Conservation (phyloP, 1,140 invertebrate species). For the Anastatus disparis region DNA sequence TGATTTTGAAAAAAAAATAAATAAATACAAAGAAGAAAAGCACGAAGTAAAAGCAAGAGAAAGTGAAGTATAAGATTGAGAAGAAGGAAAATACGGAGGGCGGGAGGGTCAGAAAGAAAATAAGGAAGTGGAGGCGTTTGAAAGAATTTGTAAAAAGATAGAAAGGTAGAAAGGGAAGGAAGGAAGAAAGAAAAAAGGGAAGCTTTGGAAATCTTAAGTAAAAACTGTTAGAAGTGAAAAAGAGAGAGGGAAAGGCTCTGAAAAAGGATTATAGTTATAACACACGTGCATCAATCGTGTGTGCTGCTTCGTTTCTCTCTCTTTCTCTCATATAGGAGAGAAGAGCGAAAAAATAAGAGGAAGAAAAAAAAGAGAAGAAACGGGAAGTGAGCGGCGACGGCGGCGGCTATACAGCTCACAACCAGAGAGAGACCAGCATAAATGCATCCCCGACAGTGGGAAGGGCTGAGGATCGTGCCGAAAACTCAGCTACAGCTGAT, state of each 20-base stretch:
- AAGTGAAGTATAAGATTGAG: neutral
- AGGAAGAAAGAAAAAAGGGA: slow-evolving; percentile 13
- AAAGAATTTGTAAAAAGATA: too few relatives aligned
- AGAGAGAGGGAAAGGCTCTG: slow-evolving; percentile 10
- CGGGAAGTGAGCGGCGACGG: neutral
- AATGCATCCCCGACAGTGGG: slow-evolving; percentile 41
- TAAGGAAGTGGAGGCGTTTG: neutral
- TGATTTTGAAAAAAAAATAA: too few relatives aligned
- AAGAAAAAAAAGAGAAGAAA: neutral
- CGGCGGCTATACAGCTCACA: neutral
- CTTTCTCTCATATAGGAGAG: too few relatives aligned
- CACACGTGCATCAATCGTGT: neutral
- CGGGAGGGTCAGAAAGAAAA: neutral
- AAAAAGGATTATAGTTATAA: neutral
- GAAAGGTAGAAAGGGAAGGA: neutral
- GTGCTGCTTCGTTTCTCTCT: too few relatives aligned
- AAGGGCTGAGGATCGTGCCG: slow-evolving; percentile 43
- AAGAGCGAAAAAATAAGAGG: neutral
- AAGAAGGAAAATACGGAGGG: neutral
- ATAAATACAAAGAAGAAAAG: too few relatives aligned
- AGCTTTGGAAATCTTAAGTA: neutral
- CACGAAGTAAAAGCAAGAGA: neutral
- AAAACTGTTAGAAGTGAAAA: neutral
- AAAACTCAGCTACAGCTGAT: slow-evolving; percentile 43
- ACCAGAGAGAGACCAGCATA: slow-evolving; percentile 30